Percentiles rank a stretch among this genome's conserved stretches.
phyloP scores from a whole-genome alignment of 2,888 invertebrate genomes.

The Odontocolon sp. region DNA sequence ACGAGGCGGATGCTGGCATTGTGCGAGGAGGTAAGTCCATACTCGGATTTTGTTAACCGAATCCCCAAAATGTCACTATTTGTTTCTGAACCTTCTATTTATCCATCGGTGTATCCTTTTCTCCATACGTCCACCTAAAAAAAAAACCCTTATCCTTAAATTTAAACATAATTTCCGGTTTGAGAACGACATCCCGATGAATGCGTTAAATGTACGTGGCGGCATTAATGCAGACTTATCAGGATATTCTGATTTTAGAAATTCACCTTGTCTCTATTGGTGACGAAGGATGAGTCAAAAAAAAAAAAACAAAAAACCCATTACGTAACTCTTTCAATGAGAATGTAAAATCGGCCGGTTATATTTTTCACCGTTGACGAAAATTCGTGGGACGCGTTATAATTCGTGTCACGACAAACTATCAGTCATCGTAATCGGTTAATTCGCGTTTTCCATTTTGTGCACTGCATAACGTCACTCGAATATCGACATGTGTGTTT shows the following conservation, averaged over 20 bases:
- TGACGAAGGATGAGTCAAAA: too few relatives aligned
- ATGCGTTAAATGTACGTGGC: too few relatives aligned
- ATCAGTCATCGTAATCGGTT: not conserved
- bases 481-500: slow-evolving; percentile 34
- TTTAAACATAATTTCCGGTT: not conserved
- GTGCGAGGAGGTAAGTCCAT: slow-evolving; percentile 93
- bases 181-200: too few relatives aligned
- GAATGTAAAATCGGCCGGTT: too few relatives aligned
- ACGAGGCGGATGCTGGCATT: slow-evolving; percentile 95
- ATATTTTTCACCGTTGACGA: too few relatives aligned
- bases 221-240: too few relatives aligned
- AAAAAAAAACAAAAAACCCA: too few relatives aligned
- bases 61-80: slow-evolving; percentile 48
- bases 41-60: slow-evolving; percentile 48
- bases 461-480: slow-evolving; percentile 44
- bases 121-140: slow-evolving; percentile 37
- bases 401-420: too few relatives aligned
- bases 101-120: slow-evolving; percentile 46
- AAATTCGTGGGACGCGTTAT: too few relatives aligned
- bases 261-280: too few relatives aligned
- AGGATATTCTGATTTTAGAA: too few relatives aligned
- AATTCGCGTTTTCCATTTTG: slow-evolving; percentile 13
- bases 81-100: slow-evolving; percentile 43
- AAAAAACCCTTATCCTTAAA: not conserved
- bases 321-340: too few relatives aligned